phyloP scores from a whole-genome alignment of 1,140 invertebrate genomes.

The Glomeris maerens region DNA sequence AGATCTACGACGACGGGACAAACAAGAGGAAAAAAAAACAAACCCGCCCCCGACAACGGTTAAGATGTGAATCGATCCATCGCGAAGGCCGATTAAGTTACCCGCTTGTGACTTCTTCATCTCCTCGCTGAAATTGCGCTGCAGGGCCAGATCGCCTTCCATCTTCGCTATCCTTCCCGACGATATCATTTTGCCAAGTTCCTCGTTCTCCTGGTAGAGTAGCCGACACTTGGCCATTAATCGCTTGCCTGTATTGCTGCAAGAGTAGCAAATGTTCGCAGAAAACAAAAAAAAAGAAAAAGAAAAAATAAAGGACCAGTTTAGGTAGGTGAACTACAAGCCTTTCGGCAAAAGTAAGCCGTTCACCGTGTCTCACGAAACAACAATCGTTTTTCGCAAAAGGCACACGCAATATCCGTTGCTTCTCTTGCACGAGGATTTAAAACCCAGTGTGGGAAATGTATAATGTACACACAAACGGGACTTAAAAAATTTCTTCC shows the following conservation, averaged over 20 bases:
- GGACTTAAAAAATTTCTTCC: no score
- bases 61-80: background rate
- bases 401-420: no score
- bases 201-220: conserved; percentile 96
- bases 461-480: no score
- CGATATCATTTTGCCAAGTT: conserved; percentile 86
- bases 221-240: conserved; percentile 93
- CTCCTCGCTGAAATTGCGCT: conserved; percentile 90
- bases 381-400: no score
- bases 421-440: no score
- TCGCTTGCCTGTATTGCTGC: conserved; percentile 83
- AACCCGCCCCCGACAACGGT: conserved; percentile 6
- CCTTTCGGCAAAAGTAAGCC: no score
- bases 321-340: no score
- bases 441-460: no score
- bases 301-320: conserved; percentile 1
- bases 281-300: conserved; percentile 17
- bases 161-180: conserved; percentile 88
- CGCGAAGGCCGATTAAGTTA: conserved; percentile 30
- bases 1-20: conserved; percentile 50
- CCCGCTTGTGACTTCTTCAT: conserved; percentile 93
- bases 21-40: conserved; percentile 10
- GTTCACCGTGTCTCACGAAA: background rate
- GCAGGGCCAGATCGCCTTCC: conserved; percentile 85
- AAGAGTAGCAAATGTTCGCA: no score